Evolutionary conservation across 2,888 invertebrate species (phyloP), one percentile per base, ranked within the genome.

Genomic region (Melanostoma scalare): DNA sequence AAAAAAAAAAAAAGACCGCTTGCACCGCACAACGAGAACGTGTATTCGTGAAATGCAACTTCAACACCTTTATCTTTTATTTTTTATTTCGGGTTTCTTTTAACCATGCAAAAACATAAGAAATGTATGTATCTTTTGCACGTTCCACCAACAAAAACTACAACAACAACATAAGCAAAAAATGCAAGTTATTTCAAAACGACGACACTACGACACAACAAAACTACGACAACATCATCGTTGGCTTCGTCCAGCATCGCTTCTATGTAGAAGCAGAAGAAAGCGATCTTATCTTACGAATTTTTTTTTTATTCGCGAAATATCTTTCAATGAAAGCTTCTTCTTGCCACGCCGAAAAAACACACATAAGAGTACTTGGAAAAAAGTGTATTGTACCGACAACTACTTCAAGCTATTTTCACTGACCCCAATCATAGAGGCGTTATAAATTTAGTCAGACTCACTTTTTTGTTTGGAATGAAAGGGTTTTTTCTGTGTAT

Each of bases 401-500:
- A 31, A 53, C 35, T 74, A 55, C 63, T 52, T 56, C 65, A 69
- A 88, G 87, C 88, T 88, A 89, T 90, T 90, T 90, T 90, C 90
- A 89, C 90, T 90, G 90, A 90, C 90, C 90, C 88, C 89, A 89
- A 89, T 90, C 87, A 71, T 61, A 67, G 79, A 84, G 84, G 84
- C 74, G 79, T 65, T 84, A 79, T 84, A 79, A 84, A 55, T 79
- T 84, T 79, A 74, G 68, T 73, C 53, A 58, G 63, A 78, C 38
- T 63, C 55, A 61, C 65, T 63, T 55, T 36, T 65, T 63, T 50
- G 46, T 52, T 46, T 6, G 35, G 8, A 53, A 3, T 30, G 55
- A 48, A 61, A 38, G 61, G 61, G 36, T 2, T 30, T 67, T 20
- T 20, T 33, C 9, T 9, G 6, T 9, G 4, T 31, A 46, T 9